Percentiles rank a stretch among this genome's conserved stretches.
Conservation (phyloP, 2,113 vertebrate species). For the Thermophis baileyi region DNA sequence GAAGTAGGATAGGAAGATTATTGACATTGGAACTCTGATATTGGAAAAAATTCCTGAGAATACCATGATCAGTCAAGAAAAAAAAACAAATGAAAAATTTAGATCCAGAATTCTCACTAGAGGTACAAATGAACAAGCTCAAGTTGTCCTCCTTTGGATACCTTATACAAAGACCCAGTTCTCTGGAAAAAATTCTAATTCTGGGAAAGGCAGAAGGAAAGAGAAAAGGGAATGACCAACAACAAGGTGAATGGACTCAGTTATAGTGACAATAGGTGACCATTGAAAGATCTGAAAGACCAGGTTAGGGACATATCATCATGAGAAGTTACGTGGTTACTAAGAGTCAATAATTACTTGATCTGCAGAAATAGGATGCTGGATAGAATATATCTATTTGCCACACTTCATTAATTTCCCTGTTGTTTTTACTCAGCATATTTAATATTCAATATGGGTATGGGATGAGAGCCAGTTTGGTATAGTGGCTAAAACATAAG, state of each 20-base stretch:
- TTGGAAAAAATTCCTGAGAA: not conserved
- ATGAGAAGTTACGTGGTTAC: not conserved
- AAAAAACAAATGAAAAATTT: not conserved
- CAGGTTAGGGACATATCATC: not conserved
- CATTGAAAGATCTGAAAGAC: not conserved
- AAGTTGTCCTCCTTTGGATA: not conserved
- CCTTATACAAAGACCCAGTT: not conserved
- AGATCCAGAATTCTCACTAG: not conserved
- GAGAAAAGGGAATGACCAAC: not conserved
- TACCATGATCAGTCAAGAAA: not conserved
- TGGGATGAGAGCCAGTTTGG: not conserved
- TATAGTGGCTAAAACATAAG: not conserved
- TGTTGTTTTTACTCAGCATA: not conserved
- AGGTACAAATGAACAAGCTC: not conserved
- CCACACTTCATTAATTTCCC: not conserved
- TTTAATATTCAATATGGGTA: not conserved
- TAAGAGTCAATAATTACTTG: not conserved
- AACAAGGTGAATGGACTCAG: not conserved
- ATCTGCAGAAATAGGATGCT: not conserved
- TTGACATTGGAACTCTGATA: not conserved
- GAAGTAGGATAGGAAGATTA: not conserved
- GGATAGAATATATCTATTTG: not conserved
- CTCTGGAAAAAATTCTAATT: not conserved
- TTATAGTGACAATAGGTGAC: not conserved
- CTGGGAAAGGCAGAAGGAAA: not conserved